Evolutionary conservation across 2,888 invertebrate genomes (phyloP).

Genomic region (Conistra vaccinii): DNA sequence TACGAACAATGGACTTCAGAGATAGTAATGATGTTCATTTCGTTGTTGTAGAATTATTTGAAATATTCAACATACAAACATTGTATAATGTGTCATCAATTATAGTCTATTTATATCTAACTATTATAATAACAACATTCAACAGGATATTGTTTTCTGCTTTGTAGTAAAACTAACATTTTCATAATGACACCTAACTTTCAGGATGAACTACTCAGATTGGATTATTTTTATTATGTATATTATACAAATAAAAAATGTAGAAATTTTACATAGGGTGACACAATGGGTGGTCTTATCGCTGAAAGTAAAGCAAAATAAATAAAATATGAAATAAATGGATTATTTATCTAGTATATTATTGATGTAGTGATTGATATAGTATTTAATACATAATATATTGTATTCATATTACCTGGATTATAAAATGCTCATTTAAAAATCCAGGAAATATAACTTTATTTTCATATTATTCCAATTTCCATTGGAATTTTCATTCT

Average conservation of each 20-base stretch:
- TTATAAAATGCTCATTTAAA: too few species aligned
- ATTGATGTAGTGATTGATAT: too few species aligned
- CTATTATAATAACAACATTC: background rate
- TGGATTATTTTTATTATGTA: background rate
- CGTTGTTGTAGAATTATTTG: background rate
- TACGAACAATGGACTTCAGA: background rate
- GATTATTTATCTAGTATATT: too few species aligned
- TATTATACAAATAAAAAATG: background rate
- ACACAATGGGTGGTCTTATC: background rate
- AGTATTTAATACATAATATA: background rate
- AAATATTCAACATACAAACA: background rate
- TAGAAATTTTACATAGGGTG: background rate
- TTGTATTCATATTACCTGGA: background rate
- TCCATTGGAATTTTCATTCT: background rate
- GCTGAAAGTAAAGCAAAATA: background rate
- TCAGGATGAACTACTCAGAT: background rate
- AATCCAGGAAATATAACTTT: background rate
- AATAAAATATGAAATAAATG: background rate
- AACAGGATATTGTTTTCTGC: background rate
- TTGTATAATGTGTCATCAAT: background rate
- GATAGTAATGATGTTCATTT: background rate
- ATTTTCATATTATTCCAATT: background rate
- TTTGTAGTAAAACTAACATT: background rate
- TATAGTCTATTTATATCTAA: background rate
- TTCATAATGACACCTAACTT: background rate